Evolutionary conservation across 2,888 invertebrate genomes (phyloP), one percentile per base, ranked within the genome.

Genomic region (Pogonocherus hispidulus): DNA sequence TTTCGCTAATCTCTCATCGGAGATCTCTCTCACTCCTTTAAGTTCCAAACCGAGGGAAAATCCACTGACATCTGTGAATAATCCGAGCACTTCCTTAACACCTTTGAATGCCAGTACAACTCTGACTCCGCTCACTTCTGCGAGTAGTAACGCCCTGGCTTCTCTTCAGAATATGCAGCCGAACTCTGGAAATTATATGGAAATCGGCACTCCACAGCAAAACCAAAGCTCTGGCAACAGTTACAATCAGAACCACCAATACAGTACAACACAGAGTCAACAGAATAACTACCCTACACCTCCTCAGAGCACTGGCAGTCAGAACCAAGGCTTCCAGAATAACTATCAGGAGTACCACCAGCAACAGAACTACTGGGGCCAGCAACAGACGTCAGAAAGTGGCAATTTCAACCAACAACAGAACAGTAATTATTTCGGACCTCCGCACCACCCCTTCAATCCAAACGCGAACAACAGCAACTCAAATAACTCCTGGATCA

Each of bases 401-500:
- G 51, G 71, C 9, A 66, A 69, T n/a, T 70, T 67, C 41, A 74
- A 70, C 49, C 70, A 71, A 9, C 71, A 77, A 49, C 73, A 71
- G 20, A 79, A 74, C n/a, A 37, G n/a, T 59, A 70, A 79, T n/a
- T 81, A 72, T 60, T 81, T 78, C 69, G 81, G 81, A 56, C 78
- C 79, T 14, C 77, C 75, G 62, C 78, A 77, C 46, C 75, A 78
- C 11, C 78, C 77, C 11, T 80, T 76, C 66, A 81, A 82, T 71
- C 71, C 79, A 14, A 79, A 79, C 66, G 69, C 74, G 49, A 67
- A 64, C 51, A 77, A 71, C 46, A 75, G 72, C n/a, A 78, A 77
- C 32, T 66, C 80, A 4, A 80, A 77, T 67, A 77, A 78, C 47
- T 71, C 79, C 4, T 84, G 84, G 84, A 77, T 82, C 11, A 85